Evolutionary conservation across 2,888 invertebrate genomes (phyloP).

Genomic region (Alentia gelatinosa): DNA sequence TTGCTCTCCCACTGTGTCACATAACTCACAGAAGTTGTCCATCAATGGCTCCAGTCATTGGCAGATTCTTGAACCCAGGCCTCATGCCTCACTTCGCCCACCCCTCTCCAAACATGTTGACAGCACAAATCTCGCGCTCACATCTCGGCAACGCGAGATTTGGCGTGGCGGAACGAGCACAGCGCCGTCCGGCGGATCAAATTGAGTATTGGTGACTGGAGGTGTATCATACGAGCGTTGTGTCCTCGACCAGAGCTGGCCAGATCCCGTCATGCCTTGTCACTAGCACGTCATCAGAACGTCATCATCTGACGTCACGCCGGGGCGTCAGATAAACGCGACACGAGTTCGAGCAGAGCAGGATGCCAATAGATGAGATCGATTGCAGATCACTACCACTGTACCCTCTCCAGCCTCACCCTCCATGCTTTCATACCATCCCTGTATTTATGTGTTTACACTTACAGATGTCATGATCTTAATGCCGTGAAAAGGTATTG

Average conservation of each 20-base stretch:
- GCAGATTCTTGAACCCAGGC: background rate
- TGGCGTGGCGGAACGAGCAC: background rate
- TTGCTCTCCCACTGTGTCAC: background rate
- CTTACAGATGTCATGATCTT: too few relatives aligned
- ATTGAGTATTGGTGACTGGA: slow-evolving; percentile 35
- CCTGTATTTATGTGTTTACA: too few relatives aligned
- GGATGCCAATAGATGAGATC: too few relatives aligned
- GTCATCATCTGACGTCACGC: background rate
- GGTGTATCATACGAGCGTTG: background rate
- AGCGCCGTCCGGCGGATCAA: background rate
- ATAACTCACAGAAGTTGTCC: background rate
- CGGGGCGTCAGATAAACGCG: background rate
- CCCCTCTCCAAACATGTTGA: background rate
- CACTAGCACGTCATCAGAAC: background rate
- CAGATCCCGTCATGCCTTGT: background rate
- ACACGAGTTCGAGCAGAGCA: too few relatives aligned
- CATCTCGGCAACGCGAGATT: background rate
- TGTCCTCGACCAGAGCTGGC: background rate
- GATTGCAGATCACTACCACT: too few relatives aligned
- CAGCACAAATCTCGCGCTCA: background rate
- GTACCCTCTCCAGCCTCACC: too few relatives aligned
- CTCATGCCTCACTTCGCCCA: background rate
- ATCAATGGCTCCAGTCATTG: too few relatives aligned
- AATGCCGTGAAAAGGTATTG: too few relatives aligned
- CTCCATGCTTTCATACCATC: too few relatives aligned